phyloP scores from a whole-genome alignment of 1,140 invertebrate genomes.

The Apis laboriosa region DNA sequence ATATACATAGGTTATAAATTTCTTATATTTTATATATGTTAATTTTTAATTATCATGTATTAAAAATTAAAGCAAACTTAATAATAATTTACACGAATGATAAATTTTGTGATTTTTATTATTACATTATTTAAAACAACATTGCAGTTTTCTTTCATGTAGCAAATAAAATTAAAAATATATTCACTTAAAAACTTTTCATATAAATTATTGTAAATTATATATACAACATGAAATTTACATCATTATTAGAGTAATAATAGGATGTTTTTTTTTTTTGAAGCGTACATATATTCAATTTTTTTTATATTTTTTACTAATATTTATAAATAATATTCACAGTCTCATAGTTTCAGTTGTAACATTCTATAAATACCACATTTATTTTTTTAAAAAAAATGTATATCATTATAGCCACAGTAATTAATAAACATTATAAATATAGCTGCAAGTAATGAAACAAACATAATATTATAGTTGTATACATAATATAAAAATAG shows the following conservation, averaged over 20 bases:
- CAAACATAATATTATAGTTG: slow-evolving; percentile 69
- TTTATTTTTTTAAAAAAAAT: slow-evolving; percentile 45
- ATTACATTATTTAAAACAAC: slow-evolving; percentile 25
- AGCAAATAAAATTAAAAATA: not conserved
- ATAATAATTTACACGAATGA: not conserved
- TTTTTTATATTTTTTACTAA: slow-evolving; percentile 19
- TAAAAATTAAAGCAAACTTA: not conserved
- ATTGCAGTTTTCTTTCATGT: not conserved
- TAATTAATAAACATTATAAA: slow-evolving; percentile 69
- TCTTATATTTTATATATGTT: not conserved
- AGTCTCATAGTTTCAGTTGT: slow-evolving; percentile 16
- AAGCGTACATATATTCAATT: slow-evolving; percentile 8
- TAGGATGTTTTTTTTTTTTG: not conserved
- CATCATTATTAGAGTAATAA: not conserved
- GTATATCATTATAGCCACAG: slow-evolving; percentile 68
- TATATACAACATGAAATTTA: slow-evolving; percentile 2
- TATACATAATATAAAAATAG: slow-evolving; percentile 71
- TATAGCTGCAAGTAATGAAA: slow-evolving; percentile 62
- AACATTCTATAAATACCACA: not conserved
- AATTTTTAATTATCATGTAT: not conserved
- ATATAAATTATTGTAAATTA: not conserved
- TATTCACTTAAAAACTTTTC: not conserved
- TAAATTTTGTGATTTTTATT: slow-evolving; percentile 14
- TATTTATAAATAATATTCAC: slow-evolving; percentile 11
- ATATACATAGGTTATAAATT: slow-evolving; percentile 59